Percentiles rank a stretch among this genome's conserved stretches.
Conservation (phyloP, 2,797 vertebrate species). For the Anniella stebbinsi region DNA sequence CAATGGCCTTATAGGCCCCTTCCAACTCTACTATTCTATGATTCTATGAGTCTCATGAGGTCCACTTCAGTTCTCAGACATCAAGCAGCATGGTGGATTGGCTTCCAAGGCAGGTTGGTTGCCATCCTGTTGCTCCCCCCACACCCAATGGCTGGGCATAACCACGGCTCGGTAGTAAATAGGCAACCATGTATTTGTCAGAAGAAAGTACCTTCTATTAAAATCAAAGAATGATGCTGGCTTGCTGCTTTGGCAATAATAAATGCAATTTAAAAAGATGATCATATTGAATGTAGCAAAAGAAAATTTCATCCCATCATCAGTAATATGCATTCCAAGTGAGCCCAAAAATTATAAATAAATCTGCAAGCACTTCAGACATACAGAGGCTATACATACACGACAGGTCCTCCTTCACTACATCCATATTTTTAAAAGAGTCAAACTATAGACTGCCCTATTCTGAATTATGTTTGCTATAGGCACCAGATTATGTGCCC, state of each 20-base stretch:
- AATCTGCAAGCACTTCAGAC: constrained; percentile 37
- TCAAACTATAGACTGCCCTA: constrained; percentile 36
- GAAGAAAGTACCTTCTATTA: background rate
- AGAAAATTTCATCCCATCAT: constrained; percentile 40
- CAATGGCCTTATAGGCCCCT: too few species aligned
- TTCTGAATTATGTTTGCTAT: constrained; percentile 54
- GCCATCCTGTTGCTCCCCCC: background rate
- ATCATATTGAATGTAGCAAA: background rate
- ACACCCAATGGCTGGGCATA: too few species aligned
- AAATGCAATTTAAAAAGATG: constrained; percentile 24
- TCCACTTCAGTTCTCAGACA: background rate
- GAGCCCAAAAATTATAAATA: constrained; percentile 14
- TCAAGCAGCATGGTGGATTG: background rate
- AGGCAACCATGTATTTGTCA: background rate
- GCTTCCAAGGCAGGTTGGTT: background rate
- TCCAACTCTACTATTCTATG: too few species aligned
- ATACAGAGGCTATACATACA: constrained; percentile 29
- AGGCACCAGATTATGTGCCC: constrained; percentile 50
- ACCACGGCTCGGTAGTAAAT: background rate
- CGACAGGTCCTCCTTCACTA: constrained; percentile 35
- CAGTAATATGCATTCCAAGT: constrained; percentile 35
- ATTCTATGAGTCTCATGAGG: too few species aligned
- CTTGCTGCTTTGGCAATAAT: constrained; percentile 11
- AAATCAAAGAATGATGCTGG: constrained; percentile 23
- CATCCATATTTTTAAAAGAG: constrained; percentile 40